Base-by-base conservation (phyloP, 92 coral and sea anemone genomes). In the Nematostella vectensis region DNA sequence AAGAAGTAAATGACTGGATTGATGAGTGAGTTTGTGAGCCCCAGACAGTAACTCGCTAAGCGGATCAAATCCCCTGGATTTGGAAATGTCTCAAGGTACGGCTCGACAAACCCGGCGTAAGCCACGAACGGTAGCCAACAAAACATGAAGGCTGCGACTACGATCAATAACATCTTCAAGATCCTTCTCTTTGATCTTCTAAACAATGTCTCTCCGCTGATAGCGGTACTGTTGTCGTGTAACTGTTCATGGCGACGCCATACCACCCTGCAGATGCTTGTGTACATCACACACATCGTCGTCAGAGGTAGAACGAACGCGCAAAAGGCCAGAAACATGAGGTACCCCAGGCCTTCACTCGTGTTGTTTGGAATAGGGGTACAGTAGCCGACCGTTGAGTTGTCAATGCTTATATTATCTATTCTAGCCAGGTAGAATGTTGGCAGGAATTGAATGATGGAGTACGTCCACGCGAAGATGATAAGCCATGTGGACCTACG, bases 1-100 rank as follows among this genome's bases (percentile, higher is more conserved):
- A 77, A 77, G 64, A 77, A 77, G 29, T 77, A 77, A 12, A 77
- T 67, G 44, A 77, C 70, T 1, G 83, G 83, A 23, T 77, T 77
- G 13, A 73, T 43, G 12, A 70, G 40, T 17, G 83, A 77, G 51
- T 77, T 77, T 33, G 59, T 36, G 12, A 77, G 68, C 0, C 78
- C 83, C 11, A 77, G 51, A 42, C 70, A 77, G 22, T 77, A 77
- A 0, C 62, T 57, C 0, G 63, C 29, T 13, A 77, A 70, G 20
- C 83, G 83, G 2, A 64, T 38, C 39, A 77, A 52, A 36, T 77
- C 83, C 0, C 59, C 73, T 10, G 68, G 83, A 11, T 77, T 77
- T 0, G 83, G 83, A 50, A 77, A 77, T 3, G 22, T 37, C 2
- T 65, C 58, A 18, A 47, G 29, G 57, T 77, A 30, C 25, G 67